phyloP scores from a whole-genome alignment of 1,140 invertebrate species.

The Ostrea edulis region DNA sequence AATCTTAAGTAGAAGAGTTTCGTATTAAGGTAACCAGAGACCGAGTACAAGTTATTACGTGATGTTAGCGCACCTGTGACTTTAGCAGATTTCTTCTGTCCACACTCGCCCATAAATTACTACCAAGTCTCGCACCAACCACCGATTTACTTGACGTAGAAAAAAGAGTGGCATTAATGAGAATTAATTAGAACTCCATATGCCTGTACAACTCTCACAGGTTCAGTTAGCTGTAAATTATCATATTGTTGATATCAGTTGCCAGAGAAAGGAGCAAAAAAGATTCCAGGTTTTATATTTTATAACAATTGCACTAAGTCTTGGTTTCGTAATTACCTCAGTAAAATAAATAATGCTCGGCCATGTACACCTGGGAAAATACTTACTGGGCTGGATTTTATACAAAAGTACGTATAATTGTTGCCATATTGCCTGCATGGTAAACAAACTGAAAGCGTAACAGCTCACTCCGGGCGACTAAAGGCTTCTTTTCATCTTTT shows the following conservation, averaged over 20 bases:
- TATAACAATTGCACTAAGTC: slow-evolving; percentile 25
- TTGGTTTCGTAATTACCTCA: slow-evolving; percentile 32
- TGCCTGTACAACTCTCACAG: not conserved
- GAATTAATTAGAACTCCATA: not conserved
- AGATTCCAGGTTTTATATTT: slow-evolving; percentile 26
- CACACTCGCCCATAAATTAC: not conserved
- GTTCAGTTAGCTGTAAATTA: slow-evolving; percentile 2
- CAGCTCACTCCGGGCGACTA: not conserved
- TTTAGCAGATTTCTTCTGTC: not conserved
- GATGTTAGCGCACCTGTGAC: not conserved
- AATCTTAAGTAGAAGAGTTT: not conserved
- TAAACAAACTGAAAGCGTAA: slow-evolving; percentile 33
- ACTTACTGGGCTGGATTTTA: slow-evolving; percentile 27
- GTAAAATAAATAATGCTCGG: slow-evolving; percentile 29
- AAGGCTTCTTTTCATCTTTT: slow-evolving; percentile 19
- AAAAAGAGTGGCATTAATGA: not conserved
- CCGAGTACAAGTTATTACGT: not conserved
- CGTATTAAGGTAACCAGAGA: not conserved
- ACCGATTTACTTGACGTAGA: slow-evolving; percentile 12
- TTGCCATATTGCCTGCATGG: slow-evolving; percentile 29
- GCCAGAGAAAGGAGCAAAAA: not conserved
- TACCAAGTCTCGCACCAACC: not conserved
- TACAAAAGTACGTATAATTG: slow-evolving; percentile 16
- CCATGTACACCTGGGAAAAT: slow-evolving; percentile 30
- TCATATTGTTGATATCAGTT: slow-evolving; percentile 24